Conservation (phyloP, 2,113 vertebrate species). For the Gobio gobio region DNA sequence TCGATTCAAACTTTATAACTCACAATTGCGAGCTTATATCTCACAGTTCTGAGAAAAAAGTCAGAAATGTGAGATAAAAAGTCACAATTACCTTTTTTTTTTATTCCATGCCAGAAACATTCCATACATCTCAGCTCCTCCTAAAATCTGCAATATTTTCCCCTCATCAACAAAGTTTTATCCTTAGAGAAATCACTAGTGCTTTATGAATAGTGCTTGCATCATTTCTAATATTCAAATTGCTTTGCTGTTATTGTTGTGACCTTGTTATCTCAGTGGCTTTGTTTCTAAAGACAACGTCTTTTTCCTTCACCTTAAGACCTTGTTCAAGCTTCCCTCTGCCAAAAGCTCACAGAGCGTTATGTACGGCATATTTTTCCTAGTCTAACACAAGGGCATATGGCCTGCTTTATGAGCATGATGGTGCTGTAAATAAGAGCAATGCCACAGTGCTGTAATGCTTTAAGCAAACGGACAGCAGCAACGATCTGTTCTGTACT, state of each 20-base stretch:
- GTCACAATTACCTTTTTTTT: too few species aligned
- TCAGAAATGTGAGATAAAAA: too few species aligned
- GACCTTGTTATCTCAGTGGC: slow-evolving; percentile 9
- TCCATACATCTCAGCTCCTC: too few species aligned
- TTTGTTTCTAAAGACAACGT: slow-evolving; percentile 47
- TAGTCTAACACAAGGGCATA: slow-evolving; percentile 16
- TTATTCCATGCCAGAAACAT: too few species aligned
- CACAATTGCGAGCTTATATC: too few species aligned
- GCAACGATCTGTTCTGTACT: slow-evolving; percentile 27
- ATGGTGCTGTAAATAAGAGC: slow-evolving; percentile 43
- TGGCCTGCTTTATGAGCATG: slow-evolving; percentile 32
- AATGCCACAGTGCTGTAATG: slow-evolving; percentile 2
- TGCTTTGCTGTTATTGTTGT: slow-evolving; percentile 33
- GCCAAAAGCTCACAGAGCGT: slow-evolving; percentile 44
- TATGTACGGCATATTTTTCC: slow-evolving; percentile 38
- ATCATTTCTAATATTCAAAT: slow-evolving; percentile 9
- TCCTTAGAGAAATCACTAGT: not conserved
- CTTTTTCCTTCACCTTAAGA: slow-evolving; percentile 55
- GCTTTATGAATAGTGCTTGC: too few species aligned
- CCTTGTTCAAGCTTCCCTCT: slow-evolving; percentile 36
- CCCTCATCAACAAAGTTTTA: slow-evolving; percentile 9
- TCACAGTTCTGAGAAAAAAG: too few species aligned
- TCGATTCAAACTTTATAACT: too few species aligned
- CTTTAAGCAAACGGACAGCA: slow-evolving; percentile 18
- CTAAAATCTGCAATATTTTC: not conserved